Evolutionary conservation across 2,113 vertebrate genomes (phyloP), one percentile per base, ranked within the genome.

Genomic region (Aspiorhynchus laticeps): DNA sequence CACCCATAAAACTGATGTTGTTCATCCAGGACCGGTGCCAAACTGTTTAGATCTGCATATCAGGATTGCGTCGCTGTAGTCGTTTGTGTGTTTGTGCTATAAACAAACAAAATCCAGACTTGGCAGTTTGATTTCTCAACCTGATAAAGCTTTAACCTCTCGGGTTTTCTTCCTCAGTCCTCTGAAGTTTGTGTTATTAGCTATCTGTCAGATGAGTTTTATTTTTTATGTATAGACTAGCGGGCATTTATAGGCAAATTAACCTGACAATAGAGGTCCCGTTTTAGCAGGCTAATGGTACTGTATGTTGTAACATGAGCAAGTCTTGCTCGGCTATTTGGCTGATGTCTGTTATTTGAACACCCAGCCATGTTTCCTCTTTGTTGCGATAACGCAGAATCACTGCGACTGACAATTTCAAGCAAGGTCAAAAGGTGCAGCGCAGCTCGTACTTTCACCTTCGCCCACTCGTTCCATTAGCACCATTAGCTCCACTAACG

Each of bases 381-480:
- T 21, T 26, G 56, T 43, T 63, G 33, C 21, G 36, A 80, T 43
- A 78, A 53, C 24, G 38, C 63, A 41, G 53, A 89, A 89, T 81
- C 21, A 14, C 82, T 56, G 69, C 77, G 65, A 36, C 86, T 81
- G 80, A 65, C 59, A 87, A 81, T 79, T 82, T 21, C 43, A 78
- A 21, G 65, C 76, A n/a, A 80, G 79, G 56, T 80, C 56, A 80
- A 26, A 41, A 80, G 28, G 21, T 8, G 12, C 7, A 4, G 0
- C 46, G 3, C 73, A 83, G 61, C 71, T 28, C 61, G 15, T 84
- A 61, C 69, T 46, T 56, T 75, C 26, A 19, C 43, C 21, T 48
- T 77, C 88, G 63, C 85, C 88, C 59, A 89, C 88, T 59, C 56
- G 86, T 85, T 36, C 81, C 85, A 87, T 87, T 86, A 86, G 78